A percentile compares a stretch with the other conserved stretches of the same genome.
phyloP scores from a whole-genome alignment of 2,113 vertebrate genomes.

The Nothocercus julius region DNA sequence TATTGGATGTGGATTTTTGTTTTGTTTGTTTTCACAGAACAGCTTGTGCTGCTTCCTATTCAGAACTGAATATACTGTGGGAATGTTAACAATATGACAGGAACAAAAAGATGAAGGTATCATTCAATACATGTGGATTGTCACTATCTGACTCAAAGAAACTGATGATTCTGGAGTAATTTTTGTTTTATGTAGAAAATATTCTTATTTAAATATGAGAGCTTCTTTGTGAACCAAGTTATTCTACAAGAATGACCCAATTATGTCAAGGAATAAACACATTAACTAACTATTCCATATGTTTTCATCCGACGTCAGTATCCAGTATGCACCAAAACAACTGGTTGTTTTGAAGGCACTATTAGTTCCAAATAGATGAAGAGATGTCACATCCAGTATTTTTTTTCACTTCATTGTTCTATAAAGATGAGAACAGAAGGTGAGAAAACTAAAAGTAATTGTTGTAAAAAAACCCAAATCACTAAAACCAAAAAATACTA shows the following conservation, averaged over 20 bases:
- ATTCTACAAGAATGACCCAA: constrained; percentile 11
- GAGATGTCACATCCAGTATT: constrained; percentile 20
- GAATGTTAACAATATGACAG: neutral
- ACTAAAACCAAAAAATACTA: neutral
- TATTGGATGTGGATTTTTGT: rapidly evolving
- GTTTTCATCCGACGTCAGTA: constrained; percentile 47
- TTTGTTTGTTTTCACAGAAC: neutral
- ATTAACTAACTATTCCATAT: constrained; percentile 50
- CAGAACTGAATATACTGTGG: neutral
- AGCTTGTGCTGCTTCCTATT: neutral
- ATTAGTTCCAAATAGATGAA: constrained; percentile 62
- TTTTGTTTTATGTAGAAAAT: neutral
- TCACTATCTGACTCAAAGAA: neutral
- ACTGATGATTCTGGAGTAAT: neutral
- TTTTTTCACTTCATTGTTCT: neutral
- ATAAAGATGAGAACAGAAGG: neutral
- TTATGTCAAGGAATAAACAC: constrained; percentile 42
- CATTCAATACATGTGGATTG: neutral
- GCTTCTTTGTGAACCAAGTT: constrained; percentile 3
- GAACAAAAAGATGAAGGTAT: neutral
- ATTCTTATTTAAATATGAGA: neutral
- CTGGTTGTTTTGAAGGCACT: constrained; percentile 46
- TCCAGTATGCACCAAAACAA: constrained; percentile 29
- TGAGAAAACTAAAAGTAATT: constrained; percentile 13
- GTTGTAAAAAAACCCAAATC: neutral